Percentiles rank a stretch among this genome's conserved stretches.
These are phyloP conservation scores for Crocodylus rhombifer DNA, from an alignment of 2,797 vertebrate genomes.

Conservation along the genomic window DNA sequence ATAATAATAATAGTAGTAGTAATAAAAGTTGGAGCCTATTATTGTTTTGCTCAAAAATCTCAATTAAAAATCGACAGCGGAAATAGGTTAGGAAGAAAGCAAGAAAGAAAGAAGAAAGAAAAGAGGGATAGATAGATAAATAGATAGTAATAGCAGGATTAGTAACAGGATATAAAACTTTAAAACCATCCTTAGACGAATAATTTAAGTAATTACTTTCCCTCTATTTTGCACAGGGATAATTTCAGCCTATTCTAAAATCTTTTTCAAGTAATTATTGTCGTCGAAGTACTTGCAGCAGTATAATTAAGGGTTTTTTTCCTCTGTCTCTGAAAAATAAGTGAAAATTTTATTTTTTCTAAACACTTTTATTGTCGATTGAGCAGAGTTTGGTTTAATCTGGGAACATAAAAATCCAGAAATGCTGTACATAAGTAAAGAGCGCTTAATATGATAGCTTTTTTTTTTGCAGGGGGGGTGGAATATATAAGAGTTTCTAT, in stretches of 20 bases:
- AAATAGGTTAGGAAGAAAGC: neutral
- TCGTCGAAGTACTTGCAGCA: constrained; percentile 52
- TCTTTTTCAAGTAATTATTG: constrained; percentile 61
- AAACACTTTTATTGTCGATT: constrained; percentile 56
- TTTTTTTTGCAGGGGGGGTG: neutral
- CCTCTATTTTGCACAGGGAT: constrained; percentile 50
- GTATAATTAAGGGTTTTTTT: constrained; percentile 56
- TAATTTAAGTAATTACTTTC: constrained; percentile 59
- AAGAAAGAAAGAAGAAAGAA: neutral
- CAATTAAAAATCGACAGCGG: neutral
- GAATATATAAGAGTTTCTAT: neutral
- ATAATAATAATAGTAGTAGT: neutral
- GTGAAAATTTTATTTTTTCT: constrained; percentile 55
- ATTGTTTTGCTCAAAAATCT: neutral
- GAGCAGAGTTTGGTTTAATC: constrained; percentile 53
- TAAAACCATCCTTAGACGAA: constrained; percentile 62
- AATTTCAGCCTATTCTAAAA: constrained; percentile 54
- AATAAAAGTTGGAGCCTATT: neutral
- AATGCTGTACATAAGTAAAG: constrained; percentile 20
- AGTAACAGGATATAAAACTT: constrained; percentile 59
- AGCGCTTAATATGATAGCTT: neutral
- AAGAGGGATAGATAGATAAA: neutral
- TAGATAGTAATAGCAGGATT: neutral
- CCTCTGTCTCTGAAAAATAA: constrained; percentile 6
- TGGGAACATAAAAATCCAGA: constrained; percentile 22